A percentile compares a stretch with the other conserved stretches of the same genome.
phyloP scores from a whole-genome alignment of 2,797 vertebrate species.

The Parauchenoglanis punctatus region DNA sequence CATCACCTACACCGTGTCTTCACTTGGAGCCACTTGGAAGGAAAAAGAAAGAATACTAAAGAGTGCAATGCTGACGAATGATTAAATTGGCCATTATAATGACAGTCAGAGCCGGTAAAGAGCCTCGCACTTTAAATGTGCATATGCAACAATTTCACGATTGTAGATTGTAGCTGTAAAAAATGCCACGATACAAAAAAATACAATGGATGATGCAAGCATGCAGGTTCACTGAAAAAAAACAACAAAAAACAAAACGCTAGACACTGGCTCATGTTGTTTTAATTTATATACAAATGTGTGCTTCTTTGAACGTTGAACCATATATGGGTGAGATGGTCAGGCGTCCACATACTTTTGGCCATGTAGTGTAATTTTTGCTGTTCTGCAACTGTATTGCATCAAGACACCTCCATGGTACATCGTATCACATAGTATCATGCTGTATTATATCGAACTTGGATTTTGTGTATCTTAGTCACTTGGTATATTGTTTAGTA shows the following conservation, averaged over 20 bases:
- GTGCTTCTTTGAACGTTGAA: neutral
- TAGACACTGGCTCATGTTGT: neutral
- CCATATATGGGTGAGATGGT: neutral
- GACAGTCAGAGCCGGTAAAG: neutral
- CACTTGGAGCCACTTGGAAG: neutral
- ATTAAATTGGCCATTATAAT: conserved; percentile 9
- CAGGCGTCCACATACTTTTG: neutral
- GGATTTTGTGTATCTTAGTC: neutral
- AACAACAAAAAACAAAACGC: too few species aligned
- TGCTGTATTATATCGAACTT: neutral
- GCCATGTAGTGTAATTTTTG: neutral
- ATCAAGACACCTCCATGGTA: neutral
- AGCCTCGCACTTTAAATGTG: neutral
- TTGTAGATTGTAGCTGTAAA: neutral
- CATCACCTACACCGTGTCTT: neutral
- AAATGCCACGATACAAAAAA: neutral
- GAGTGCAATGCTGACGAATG: neutral
- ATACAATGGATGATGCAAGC: neutral
- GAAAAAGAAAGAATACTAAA: neutral
- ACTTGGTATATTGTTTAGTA: neutral
- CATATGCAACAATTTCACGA: neutral
- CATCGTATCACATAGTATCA: neutral
- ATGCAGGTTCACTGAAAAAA: neutral
- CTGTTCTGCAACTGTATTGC: neutral
- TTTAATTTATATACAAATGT: neutral